These are phyloP conservation scores for Camelus dromedarius DNA, from an alignment of 2,113 vertebrate species.

Conservation along the genomic window DNA sequence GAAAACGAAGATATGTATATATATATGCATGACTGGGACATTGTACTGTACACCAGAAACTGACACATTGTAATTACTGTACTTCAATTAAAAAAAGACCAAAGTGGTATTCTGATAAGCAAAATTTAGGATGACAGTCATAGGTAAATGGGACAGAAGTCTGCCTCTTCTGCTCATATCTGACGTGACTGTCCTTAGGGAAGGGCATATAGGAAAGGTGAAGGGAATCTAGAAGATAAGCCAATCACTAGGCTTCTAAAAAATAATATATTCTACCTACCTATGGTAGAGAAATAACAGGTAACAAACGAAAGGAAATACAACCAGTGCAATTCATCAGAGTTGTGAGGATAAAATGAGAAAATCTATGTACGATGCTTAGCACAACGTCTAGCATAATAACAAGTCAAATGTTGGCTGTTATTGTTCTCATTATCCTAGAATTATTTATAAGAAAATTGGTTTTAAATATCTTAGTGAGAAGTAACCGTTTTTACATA, in stretches of 20 bases:
- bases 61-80: too few species aligned
- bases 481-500: neutral
- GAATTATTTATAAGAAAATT: neutral
- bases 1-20: too few species aligned
- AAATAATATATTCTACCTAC: neutral
- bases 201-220: neutral
- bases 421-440: neutral
- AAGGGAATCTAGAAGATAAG: neutral
- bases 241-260: neutral
- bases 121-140: neutral
- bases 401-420: neutral
- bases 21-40: too few species aligned
- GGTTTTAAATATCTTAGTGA: neutral
- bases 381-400: neutral
- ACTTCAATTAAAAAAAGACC: too few species aligned
- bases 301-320: neutral
- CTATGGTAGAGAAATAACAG: neutral
- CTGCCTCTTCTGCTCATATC: neutral
- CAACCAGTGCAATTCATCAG: neutral
- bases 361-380: neutral
- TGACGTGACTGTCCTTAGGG: neutral
- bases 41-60: too few species aligned
- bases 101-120: neutral
- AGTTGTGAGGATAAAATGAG: neutral
- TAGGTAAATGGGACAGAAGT: neutral